These are phyloP conservation scores for Canis aureus DNA, from an alignment of 2,113 vertebrate genomes.

Conservation along the genomic window DNA sequence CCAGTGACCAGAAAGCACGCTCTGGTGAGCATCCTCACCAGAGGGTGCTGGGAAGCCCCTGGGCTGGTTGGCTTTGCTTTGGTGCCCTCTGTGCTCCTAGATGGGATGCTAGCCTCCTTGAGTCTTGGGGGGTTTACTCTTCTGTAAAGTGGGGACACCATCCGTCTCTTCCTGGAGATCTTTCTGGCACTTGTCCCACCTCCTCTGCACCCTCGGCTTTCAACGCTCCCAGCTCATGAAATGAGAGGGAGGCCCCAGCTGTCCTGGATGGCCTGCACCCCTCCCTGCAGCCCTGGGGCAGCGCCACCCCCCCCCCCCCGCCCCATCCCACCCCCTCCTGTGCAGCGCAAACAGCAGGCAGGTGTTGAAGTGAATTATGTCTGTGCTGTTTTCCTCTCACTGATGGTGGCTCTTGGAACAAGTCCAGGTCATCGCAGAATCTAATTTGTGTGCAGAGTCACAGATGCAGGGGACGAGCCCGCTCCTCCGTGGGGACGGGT, in stretches of 20 bases:
- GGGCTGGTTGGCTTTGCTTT: rapidly evolving
- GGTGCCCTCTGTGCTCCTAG: background rate
- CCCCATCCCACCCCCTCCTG: too few relatives aligned
- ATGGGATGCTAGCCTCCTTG: background rate
- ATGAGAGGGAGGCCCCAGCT: rapidly evolving
- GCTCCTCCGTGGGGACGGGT: background rate
- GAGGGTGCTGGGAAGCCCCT: background rate
- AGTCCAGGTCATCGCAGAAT: background rate
- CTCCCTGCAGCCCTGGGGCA: background rate
- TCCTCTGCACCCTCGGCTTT: background rate
- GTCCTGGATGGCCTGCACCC: rapidly evolving
- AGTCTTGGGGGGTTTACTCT: background rate
- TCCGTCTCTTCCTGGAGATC: background rate
- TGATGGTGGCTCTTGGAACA: background rate
- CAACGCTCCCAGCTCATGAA: background rate
- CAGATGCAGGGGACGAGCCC: background rate
- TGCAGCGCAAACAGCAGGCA: background rate
- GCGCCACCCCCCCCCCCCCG: rapidly evolving
- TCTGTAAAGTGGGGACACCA: background rate
- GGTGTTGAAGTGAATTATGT: background rate
- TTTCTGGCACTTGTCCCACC: background rate
- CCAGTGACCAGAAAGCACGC: too few relatives aligned
- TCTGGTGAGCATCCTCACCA: background rate
- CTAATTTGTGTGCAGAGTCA: background rate
- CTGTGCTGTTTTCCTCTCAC: background rate